phyloP scores from a whole-genome alignment of 2,888 invertebrate species.

The Leptinotarsa rubiginosa region DNA sequence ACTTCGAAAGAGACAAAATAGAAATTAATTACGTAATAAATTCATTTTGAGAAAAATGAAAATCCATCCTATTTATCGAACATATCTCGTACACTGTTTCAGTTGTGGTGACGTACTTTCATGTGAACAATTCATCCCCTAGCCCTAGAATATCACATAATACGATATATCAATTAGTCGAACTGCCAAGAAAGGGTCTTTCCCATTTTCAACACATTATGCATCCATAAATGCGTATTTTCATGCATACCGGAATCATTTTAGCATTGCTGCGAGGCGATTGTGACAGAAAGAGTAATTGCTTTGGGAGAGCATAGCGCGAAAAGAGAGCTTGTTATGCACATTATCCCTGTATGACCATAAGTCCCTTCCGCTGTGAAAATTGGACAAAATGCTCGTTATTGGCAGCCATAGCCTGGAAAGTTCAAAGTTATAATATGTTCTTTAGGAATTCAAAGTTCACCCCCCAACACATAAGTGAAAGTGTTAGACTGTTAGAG shows the following conservation, averaged over 20 bases:
- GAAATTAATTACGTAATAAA: no score
- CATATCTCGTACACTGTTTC: no score
- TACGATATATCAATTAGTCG: conserved; percentile 4
- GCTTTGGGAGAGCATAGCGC: not conserved
- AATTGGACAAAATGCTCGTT: not conserved
- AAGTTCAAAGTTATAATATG: no score
- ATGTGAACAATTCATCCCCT: no score
- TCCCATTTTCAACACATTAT: not conserved
- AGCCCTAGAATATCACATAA: not conserved
- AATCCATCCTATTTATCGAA: no score
- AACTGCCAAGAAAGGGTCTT: not conserved
- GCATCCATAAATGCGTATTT: conserved; percentile 8
- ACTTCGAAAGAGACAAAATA: no score
- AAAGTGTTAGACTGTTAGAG: no score
- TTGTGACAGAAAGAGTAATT: conserved; percentile 11
- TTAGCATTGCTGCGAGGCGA: not conserved
- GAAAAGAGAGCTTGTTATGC: conserved; percentile 10
- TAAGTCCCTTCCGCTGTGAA: not conserved
- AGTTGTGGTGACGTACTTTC: no score
- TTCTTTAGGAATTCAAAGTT: no score
- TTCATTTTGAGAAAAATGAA: no score
- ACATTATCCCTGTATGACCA: not conserved
- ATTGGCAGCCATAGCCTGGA: not conserved
- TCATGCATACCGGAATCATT: conserved; percentile 1
- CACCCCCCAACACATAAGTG: no score